phyloP scores from a whole-genome alignment of 2,888 invertebrate genomes.

The Gryllus longicercus region DNA sequence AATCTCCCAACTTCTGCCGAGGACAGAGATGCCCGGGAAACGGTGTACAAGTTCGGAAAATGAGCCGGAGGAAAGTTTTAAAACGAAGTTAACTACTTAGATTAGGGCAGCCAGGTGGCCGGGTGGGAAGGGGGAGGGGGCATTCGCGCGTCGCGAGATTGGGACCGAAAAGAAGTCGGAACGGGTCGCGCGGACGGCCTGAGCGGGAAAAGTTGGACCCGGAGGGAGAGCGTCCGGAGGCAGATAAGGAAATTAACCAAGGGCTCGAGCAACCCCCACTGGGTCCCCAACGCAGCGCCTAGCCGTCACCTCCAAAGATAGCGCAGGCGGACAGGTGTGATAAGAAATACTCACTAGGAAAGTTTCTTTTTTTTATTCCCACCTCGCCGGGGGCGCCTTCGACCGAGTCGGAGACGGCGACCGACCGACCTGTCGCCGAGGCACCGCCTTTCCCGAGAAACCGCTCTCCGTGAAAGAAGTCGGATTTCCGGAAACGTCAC shows the following conservation, averaged over 20 bases:
- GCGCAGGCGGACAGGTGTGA: neutral
- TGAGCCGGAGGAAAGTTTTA: constrained; percentile 4
- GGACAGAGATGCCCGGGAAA: neutral
- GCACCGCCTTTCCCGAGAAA: too few relatives aligned
- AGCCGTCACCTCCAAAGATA: too few relatives aligned
- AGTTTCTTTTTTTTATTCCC: neutral
- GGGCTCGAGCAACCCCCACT: neutral
- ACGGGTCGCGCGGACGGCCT: neutral
- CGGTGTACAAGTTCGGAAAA: neutral
- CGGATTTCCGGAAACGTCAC: neutral
- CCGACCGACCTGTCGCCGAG: too few relatives aligned
- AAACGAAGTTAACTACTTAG: constrained; percentile 17
- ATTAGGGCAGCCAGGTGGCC: constrained; percentile 10
- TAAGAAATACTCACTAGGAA: neutral
- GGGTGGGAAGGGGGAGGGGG: neutral
- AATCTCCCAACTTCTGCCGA: neutral
- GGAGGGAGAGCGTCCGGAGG: neutral
- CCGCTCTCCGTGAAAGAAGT: neutral
- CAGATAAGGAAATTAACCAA: constrained; percentile 1
- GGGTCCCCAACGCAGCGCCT: too few relatives aligned
- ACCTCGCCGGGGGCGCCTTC: neutral
- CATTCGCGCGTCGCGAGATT: neutral
- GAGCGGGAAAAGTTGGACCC: too few relatives aligned
- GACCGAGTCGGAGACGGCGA: too few relatives aligned
- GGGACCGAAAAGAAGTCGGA: neutral